Evolutionary conservation across 2,113 vertebrate species (phyloP), one percentile per base, ranked within the genome.

Genomic region (Sciurus niger): DNA sequence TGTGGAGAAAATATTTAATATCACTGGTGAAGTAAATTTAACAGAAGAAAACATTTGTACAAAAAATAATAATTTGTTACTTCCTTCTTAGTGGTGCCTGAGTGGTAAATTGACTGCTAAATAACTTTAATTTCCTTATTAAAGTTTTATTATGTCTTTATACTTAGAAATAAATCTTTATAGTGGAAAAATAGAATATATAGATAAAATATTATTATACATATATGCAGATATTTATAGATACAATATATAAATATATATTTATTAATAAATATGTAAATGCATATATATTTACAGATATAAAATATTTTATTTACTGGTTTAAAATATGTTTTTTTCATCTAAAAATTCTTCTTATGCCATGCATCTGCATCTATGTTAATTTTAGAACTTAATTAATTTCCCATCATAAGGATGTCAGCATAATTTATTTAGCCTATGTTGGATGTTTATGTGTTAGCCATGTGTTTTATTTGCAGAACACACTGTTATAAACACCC

Each of bases 301-400:
- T 14, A 8, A 2, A 14, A 46, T 90, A 96, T 65, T 84, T 84
- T 84, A 63, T 14, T 13, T 79, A 30, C 20, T 90, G 51, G 48
- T 65, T 96, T 92, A 79, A 88, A 96, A 77, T 46, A 40, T 72
- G n/a, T 55, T 91, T 95, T 94, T 43, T 46, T 22, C 8, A 78
- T 1, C 74, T 53, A 74, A 60, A 76, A 70, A 34, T 74, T 93
- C 6, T 87, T 94, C 78, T 32, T 48, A 37, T 86, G 63, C 9
- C 11, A 76, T 37, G 93, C 20, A 58, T 65, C 85, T 82, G 73
- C 17, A 93, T 76, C n/a, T 60, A 22, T 76, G 40, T 90, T 37
- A 46, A 93, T 51, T 93, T 79, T 89, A 40, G 70, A 97, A 37
- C 68, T 80, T 51, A 86, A 16, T 79, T 84, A 46, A 11, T 67